phyloP scores from a whole-genome alignment of 2,888 invertebrate species.

The Tribolium freemani region DNA sequence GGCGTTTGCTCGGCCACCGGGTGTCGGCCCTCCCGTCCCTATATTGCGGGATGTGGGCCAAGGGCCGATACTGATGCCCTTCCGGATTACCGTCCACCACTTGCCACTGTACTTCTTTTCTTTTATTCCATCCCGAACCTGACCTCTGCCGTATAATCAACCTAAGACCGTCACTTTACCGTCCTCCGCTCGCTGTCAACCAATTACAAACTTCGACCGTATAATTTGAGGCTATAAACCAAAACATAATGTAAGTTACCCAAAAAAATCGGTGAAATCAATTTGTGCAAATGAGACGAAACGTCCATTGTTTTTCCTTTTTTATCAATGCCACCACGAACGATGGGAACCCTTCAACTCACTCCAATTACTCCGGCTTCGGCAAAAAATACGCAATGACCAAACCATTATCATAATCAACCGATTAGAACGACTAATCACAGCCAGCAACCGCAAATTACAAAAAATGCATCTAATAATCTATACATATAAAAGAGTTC shows the following conservation, averaged over 20 bases:
- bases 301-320: constrained; percentile 28
- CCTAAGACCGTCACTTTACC: constrained; percentile 41
- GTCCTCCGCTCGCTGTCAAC: constrained; percentile 57
- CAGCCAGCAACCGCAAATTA: neutral
- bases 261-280: constrained; percentile 44
- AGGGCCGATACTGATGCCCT: constrained; percentile 39
- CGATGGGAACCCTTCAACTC: constrained; percentile 8
- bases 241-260: constrained; percentile 62
- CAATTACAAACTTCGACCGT: constrained; percentile 66
- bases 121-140: constrained; percentile 22
- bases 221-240: constrained; percentile 68
- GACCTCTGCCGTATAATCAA: constrained; percentile 39
- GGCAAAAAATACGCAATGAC: neutral
- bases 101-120: constrained; percentile 34
- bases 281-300: constrained; percentile 43
- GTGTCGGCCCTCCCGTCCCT: constrained; percentile 52
- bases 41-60: constrained; percentile 45
- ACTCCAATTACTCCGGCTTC: neutral
- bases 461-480: neutral
- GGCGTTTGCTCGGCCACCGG: constrained; percentile 58
- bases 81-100: constrained; percentile 41
- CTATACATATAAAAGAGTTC: too few species aligned
- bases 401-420: neutral
- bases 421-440: neutral
- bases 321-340: constrained; percentile 3